Conservation (phyloP, 2,797 vertebrate species). For the Schizothorax lantsangensis region DNA sequence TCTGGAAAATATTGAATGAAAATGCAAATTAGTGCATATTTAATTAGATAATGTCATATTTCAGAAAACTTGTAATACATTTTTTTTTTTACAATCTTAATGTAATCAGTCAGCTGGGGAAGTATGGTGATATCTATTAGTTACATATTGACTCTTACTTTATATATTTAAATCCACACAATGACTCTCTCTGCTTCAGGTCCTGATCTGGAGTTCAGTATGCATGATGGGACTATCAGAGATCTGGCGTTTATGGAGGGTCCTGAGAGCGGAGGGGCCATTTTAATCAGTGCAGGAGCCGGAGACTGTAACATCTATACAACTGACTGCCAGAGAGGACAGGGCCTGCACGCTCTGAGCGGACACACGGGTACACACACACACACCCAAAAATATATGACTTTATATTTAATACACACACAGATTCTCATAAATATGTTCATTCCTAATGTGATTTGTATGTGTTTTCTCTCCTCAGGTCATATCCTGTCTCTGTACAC, state of each 20-base stretch:
- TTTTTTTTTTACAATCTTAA: not conserved
- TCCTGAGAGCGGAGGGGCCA: constrained; percentile 93
- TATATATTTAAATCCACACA: not conserved
- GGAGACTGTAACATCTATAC: constrained; percentile 99
- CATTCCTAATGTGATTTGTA: not conserved
- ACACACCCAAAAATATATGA: constrained; percentile 69
- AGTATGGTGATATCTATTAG: not conserved
- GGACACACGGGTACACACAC: constrained; percentile 90
- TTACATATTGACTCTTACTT: not conserved
- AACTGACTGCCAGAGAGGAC: constrained; percentile 96
- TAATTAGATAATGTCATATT: no score
- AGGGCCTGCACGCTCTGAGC: constrained; percentile 95
- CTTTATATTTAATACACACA: not conserved
- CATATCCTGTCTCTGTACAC: constrained; percentile 97
- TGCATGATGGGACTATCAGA: constrained; percentile 98
- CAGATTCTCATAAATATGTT: constrained; percentile 1
- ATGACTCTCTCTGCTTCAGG: constrained; percentile 74
- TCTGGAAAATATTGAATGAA: no score
- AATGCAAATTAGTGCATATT: no score
- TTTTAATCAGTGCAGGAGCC: constrained; percentile 96
- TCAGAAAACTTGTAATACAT: not conserved
- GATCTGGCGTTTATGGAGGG: constrained; percentile 99
- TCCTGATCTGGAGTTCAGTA: constrained; percentile 98
- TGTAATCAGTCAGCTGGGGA: not conserved
- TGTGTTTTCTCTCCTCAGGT: constrained; percentile 74